Percentiles rank a stretch among this genome's conserved stretches.
Evolutionary conservation across 2,888 invertebrate genomes (phyloP).

Genomic region (Sisyra nigra): DNA sequence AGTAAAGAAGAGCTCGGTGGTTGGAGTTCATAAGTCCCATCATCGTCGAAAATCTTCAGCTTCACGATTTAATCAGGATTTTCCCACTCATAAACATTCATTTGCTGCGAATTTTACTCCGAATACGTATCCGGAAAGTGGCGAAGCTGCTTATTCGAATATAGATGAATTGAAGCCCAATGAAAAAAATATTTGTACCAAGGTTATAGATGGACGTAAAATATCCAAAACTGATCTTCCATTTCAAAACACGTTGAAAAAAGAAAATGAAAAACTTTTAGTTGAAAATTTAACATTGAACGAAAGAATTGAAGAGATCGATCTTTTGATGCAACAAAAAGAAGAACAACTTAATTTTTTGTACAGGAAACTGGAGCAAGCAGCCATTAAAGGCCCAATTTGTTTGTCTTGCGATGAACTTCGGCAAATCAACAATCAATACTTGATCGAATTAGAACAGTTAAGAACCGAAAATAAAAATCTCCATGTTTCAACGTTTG

Average conservation of each 20-base stretch:
- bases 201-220: conserved; percentile 5
- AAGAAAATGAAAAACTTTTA: conserved; percentile 33
- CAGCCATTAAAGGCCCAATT: conserved; percentile 42
- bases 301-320: conserved; percentile 31
- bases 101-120: conserved; percentile 21
- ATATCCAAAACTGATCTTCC: conserved; percentile 14
- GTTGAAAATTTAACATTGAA: conserved; percentile 36
- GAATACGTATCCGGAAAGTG: conserved; percentile 7
- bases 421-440: conserved; percentile 22
- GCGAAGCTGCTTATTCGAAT: neutral
- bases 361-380: conserved; percentile 42
- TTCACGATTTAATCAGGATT: neutral
- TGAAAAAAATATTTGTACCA: conserved; percentile 13
- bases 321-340: conserved; percentile 34
- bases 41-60: conserved; percentile 2
- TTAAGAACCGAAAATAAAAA: conserved; percentile 15
- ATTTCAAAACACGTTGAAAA: conserved; percentile 14
- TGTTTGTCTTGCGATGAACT: conserved; percentile 25
- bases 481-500: conserved; percentile 1
- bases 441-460: conserved; percentile 17
- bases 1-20: neutral
- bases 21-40: conserved; percentile 10
- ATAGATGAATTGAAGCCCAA: conserved; percentile 6
- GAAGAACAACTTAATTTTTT: conserved; percentile 41
- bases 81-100: conserved; percentile 13